Percentiles rank a stretch among this genome's conserved stretches.
Conservation (phyloP, 1,140 invertebrate species). For the Tribolium madens region DNA sequence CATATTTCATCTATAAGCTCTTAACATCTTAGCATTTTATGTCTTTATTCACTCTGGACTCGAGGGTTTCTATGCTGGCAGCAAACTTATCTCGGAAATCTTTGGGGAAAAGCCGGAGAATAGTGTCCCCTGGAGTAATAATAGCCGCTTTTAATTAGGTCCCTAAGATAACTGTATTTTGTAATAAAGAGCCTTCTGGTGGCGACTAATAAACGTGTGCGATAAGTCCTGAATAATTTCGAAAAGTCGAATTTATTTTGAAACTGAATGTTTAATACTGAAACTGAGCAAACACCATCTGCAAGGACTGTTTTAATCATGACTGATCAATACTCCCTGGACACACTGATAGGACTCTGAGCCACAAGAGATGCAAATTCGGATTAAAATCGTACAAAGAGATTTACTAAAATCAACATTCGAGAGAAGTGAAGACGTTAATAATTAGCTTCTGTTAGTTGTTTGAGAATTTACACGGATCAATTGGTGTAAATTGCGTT, state of each 20-base stretch:
- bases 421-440: neutral
- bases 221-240: too few species aligned
- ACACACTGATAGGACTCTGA: neutral
- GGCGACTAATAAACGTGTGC: neutral
- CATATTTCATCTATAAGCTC: neutral
- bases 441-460: neutral
- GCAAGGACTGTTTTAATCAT: neutral
- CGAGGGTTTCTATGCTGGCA: neutral
- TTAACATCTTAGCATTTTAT: neutral
- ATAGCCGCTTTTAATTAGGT: neutral
- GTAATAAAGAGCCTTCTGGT: neutral
- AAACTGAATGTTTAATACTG: neutral
- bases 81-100: neutral
- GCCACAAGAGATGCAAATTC: neutral
- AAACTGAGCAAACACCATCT: neutral
- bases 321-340: neutral
- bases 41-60: neutral
- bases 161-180: neutral
- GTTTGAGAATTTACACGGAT: neutral
- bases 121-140: neutral
- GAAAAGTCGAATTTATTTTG: too few species aligned
- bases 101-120: neutral
- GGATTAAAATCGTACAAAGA: neutral
- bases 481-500: neutral
- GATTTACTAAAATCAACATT: neutral